Evolutionary conservation across 2,888 invertebrate species (phyloP), one percentile per base, ranked within the genome.

Genomic region (Drosophila quasianomalipes): DNA sequence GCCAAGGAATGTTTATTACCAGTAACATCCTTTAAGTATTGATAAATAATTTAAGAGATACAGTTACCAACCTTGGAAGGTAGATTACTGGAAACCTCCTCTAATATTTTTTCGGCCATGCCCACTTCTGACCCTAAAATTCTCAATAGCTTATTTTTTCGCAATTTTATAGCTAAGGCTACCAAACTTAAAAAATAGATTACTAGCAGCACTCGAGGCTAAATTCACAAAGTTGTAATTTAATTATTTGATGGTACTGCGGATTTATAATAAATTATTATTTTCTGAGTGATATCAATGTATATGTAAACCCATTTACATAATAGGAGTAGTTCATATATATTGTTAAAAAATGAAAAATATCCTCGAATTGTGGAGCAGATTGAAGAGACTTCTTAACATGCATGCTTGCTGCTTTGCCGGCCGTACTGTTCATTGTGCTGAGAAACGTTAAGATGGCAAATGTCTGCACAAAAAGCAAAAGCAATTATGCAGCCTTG

Each of bases 401-500:
- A 19, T n/a, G 31, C 19, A 33, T 19, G 30, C 9, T 35, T 9
- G 28, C n/a, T 22, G 26, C 3, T 12, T 66, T 33, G 14, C 28
- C 14, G 28, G 37, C 19, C 14, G 7, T 12, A 6, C 26, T 19
- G 19, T 35, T 58, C 51, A 52, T 76, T 39, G 63, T 49, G 57
- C 60, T 61, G 54, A 60, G 63, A 78, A 84, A 69, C 67, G 75
- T 76, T 83, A 66, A 60, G 69, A 72, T 66, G 73, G 58, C 60
- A 70, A 74, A 60, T 64, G 63, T 74, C 52, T 52, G 52, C 39
- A 68, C 63, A 85, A 81, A 71, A 86, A 72, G 71, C 73, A 70
- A 84, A 85, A 87, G 85, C 85, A 85, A 85, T 89, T 85, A 85
- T 88, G 79, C 79, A 71, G 74, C 65, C 85, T 79, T 87, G 79